Evolutionary conservation across 2,888 invertebrate genomes (phyloP).

Genomic region (Drosophila pseudotalamancana): DNA sequence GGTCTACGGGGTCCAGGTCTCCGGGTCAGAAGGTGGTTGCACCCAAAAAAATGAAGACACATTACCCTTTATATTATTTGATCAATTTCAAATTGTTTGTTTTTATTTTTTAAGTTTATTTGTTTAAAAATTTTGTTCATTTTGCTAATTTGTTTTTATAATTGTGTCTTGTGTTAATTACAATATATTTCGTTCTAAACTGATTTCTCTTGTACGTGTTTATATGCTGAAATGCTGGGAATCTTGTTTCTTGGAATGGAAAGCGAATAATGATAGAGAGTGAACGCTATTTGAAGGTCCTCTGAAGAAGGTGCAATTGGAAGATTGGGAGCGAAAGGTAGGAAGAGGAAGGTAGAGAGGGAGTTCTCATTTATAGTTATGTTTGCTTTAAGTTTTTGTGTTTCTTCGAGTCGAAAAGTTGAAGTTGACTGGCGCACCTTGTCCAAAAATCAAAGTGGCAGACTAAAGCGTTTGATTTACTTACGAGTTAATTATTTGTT

Average conservation of each 20-base stretch:
- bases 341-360: constrained; percentile 1
- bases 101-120: constrained; percentile 70
- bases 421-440: constrained; percentile 72
- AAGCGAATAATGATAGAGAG: constrained; percentile 30
- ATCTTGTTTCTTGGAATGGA: constrained; percentile 31
- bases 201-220: constrained; percentile 53
- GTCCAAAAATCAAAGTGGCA: constrained; percentile 80
- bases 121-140: constrained; percentile 80
- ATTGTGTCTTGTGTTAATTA: constrained; percentile 73
- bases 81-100: constrained; percentile 68
- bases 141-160: constrained; percentile 73
- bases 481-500: constrained; percentile 63
- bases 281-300: constrained; percentile 16
- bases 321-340: constrained; percentile 9
- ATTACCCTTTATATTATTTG: constrained; percentile 41
- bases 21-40: not conserved
- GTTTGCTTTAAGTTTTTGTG: constrained; percentile 16
- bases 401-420: constrained; percentile 56
- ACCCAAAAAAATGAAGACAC: constrained; percentile 17
- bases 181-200: constrained; percentile 78
- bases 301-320: constrained; percentile 44
- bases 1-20: not conserved
- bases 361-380: constrained; percentile 32
- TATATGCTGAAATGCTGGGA: constrained; percentile 61
- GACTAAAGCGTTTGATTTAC: constrained; percentile 77